phyloP scores from a whole-genome alignment of 2,888 invertebrate species.

The Drosophila glabriapex region DNA sequence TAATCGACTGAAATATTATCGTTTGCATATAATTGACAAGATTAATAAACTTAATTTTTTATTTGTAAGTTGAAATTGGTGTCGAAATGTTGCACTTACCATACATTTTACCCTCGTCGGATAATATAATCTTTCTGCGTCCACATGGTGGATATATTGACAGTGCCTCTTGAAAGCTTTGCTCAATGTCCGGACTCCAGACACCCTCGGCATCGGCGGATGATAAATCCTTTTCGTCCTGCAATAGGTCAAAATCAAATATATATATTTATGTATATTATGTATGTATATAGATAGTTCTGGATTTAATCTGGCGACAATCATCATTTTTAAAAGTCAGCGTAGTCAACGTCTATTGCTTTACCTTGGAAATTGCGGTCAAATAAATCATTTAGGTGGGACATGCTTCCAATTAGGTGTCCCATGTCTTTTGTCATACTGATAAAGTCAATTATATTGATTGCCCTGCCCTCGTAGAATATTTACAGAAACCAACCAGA shows the following conservation, averaged over 20 bases:
- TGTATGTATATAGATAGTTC: too few relatives aligned
- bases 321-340: not conserved
- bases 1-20: not conserved
- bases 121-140: constrained; percentile 99
- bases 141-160: constrained; percentile 99
- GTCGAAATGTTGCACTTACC: constrained; percentile 89
- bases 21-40: not conserved
- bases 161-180: constrained; percentile 99
- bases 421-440: not conserved
- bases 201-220: constrained; percentile 99
- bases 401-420: not conserved
- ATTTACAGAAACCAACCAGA: constrained; percentile 1
- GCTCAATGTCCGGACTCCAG: constrained; percentile 99
- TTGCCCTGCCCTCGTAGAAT: constrained; percentile 2
- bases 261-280: not conserved
- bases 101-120: constrained; percentile 99
- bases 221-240: constrained; percentile 95
- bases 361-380: not conserved
- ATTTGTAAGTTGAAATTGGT: not conserved
- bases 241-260: constrained; percentile 54
- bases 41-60: not conserved
- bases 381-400: not conserved
- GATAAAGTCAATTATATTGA: constrained; percentile 7
- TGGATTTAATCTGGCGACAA: not conserved
- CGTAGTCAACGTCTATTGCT: not conserved